Evolutionary conservation across 2,797 vertebrate species (phyloP).

Genomic region (Sphaeramia orbicularis): DNA sequence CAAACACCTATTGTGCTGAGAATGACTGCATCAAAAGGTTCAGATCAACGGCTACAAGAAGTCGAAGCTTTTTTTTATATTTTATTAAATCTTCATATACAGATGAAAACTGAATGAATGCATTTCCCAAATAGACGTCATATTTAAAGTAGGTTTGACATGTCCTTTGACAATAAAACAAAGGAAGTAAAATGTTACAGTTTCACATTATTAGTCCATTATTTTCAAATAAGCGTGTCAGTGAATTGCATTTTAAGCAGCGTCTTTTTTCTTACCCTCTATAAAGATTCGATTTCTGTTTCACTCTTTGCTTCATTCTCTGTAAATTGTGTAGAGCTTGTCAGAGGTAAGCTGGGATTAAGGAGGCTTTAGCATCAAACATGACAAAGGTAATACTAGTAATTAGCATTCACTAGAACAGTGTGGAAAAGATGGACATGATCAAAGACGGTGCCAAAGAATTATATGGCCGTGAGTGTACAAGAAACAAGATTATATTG

Average conservation of each 20-base stretch:
- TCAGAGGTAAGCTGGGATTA: slow-evolving; percentile 60
- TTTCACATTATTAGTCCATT: no score
- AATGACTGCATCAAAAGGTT: not conserved
- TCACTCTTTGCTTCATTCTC: slow-evolving; percentile 13
- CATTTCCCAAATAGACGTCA: no score
- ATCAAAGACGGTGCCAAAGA: slow-evolving; percentile 43
- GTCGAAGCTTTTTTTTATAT: no score
- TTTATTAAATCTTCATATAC: no score
- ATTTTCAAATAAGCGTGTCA: no score
- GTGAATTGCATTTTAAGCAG: no score
- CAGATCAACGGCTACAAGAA: not conserved
- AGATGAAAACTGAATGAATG: no score
- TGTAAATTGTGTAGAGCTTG: slow-evolving; percentile 56
- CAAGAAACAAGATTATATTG: slow-evolving; percentile 30
- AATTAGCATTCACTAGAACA: slow-evolving; percentile 60
- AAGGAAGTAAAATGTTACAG: no score
- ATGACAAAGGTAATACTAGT: slow-evolving; percentile 64
- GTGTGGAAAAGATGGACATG: slow-evolving; percentile 50
- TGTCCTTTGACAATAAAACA: no score
- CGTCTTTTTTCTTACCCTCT: not conserved
- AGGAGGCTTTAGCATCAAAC: slow-evolving; percentile 59
- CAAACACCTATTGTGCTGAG: no score
- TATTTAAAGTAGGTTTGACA: no score
- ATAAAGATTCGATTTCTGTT: slow-evolving; percentile 27
- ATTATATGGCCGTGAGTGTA: slow-evolving; percentile 21